Conservation (phyloP, 2,113 vertebrate species). For the Dinomys branickii region DNA sequence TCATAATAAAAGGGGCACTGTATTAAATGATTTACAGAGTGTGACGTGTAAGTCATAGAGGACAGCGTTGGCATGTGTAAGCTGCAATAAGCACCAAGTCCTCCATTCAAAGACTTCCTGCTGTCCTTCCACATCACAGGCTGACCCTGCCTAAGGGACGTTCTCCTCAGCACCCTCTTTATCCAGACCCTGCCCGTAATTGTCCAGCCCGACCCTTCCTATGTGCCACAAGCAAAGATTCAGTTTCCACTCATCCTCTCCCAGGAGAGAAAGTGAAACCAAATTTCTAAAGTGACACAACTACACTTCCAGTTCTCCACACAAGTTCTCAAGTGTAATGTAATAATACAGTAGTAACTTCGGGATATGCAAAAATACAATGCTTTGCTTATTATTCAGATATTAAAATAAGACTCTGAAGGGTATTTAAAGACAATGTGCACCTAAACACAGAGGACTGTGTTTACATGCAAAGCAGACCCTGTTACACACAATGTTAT, state of each 20-base stretch:
- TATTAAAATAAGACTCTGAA: slow-evolving; percentile 18
- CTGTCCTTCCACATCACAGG: background rate
- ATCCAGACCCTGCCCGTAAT: background rate
- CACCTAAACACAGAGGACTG: background rate
- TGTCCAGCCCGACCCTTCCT: background rate
- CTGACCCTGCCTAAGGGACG: background rate
- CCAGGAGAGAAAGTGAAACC: background rate
- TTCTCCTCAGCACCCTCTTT: background rate
- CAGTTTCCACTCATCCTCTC: background rate
- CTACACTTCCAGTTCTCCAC: background rate
- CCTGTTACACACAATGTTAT: background rate
- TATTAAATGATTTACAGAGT: background rate
- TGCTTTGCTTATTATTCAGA: background rate
- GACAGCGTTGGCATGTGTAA: background rate
- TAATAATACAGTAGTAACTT: no score
- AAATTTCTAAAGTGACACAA: background rate
- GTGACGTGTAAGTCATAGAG: background rate
- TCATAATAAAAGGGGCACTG: background rate
- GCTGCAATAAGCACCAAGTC: background rate
- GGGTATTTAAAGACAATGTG: background rate
- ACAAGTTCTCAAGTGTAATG: background rate
- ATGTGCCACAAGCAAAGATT: background rate
- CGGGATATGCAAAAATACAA: background rate
- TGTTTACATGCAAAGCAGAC: background rate
- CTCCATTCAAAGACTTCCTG: background rate